Evolutionary conservation across 2,888 invertebrate genomes (phyloP), one percentile per base, ranked within the genome.

Genomic region (Kuschelorhynchus macadamiae): DNA sequence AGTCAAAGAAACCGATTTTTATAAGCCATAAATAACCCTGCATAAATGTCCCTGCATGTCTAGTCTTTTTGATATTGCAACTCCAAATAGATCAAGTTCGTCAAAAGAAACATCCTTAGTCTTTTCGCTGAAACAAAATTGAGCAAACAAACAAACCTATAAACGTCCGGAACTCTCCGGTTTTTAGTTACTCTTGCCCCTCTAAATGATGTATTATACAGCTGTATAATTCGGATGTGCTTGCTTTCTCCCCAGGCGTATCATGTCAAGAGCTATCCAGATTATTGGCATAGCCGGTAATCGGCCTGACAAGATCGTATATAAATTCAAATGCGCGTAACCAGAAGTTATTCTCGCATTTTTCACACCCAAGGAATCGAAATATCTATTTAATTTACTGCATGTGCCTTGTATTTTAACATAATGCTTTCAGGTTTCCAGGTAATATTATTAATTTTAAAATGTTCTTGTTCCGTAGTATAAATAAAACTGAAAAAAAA

Each of bases 251-350:
- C 75, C 74, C 62, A 70, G 75, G 67, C 71, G 71, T 76, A 79
- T 77, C 79, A 79, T 77, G 78, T 79, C 78, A 76, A 73, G 72
- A 74, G 74, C 67, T 70, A 71, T 65, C 67, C 63, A 73, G 75
- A 77, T 74, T 75, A 76, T 81, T 81, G 81, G 81, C 81, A 78
- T 78, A 76, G 76, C 73, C 75, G 73, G 78, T 81, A 80, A 81
- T 81, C 78, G 73, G 72, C 70, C 73, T 79, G 81, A 81, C 81
- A 81, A 79, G 75, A 75, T 79, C 80, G 80, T 81, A 81, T 81
- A 81, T 67, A 67, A 81, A 81, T 81, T 81, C 81, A 80, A 81
- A 81, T 81, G 78, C 76, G 76, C 70, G 71, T 75, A 76, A 72
- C 74, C 76, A 71, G 52, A 47, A 52, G 46, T 60, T 52, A 53